Evolutionary conservation across 2,888 invertebrate genomes (phyloP), one percentile per base, ranked within the genome.

Genomic region (Hemaris fuciformis): DNA sequence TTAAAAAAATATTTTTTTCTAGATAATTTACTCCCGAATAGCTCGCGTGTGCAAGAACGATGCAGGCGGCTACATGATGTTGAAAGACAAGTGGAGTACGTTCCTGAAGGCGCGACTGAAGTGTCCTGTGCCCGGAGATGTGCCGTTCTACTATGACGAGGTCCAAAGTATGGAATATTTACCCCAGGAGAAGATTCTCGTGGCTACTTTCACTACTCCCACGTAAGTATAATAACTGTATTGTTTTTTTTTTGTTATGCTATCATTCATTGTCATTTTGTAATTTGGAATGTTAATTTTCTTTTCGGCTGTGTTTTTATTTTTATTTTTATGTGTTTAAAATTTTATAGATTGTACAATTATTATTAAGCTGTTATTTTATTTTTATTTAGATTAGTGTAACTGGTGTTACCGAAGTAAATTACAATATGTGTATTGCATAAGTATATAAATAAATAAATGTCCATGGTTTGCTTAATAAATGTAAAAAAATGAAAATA

Each of bases 21-120:
- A 97, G 97, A 95, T 94, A 73, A 94, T 98, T 41, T 98, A 97
- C 87, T 98, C 98, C 1, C 94, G 98, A 68, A 97, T 98, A 62
- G 98, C 97, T 0, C 94, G 98, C 59, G 96, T 98, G 2, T 98
- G 98, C 83, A 98, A 98, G 88, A 96, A 96, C 79, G 98, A 99
- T 81, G 92, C 94, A 2, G 97, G 97, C n/a, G 97, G 96, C 3
- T 94, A 95, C 72, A 90, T 95, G 62, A 93, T 96, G 83, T 93
- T 96, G 81, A 95, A 95, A 70, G 96, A 98, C 71, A 97, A 96
- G 70, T 98, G 98, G 98, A 97, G 97, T n/a, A 97, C 98, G 0
- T 98, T 97, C 83, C 90, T 97, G 15, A 98, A 98, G 86, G 97
- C 98, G 0, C 93, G 98, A 0, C 87, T 98, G 8, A 96, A 96